phyloP scores from a whole-genome alignment of 2,888 invertebrate genomes.

The Drosophila phalerata region DNA sequence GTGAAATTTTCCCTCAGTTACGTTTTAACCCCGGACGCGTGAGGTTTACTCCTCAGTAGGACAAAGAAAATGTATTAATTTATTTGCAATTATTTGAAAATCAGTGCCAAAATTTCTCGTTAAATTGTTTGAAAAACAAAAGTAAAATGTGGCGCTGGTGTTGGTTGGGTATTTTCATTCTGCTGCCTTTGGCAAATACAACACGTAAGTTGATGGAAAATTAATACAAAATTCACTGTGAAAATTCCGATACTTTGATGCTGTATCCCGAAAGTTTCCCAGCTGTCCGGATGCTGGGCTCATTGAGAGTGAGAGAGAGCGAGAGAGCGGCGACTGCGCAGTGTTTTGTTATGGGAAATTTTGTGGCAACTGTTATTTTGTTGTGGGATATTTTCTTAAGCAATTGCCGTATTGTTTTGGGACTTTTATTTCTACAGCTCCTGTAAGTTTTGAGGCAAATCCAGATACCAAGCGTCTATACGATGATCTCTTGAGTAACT shows the following conservation, averaged over 20 bases:
- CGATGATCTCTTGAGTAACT: slow-evolving; percentile 97
- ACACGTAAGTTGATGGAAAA: slow-evolving; percentile 70
- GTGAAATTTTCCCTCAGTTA: slow-evolving; percentile 49
- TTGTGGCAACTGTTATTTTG: slow-evolving; percentile 18
- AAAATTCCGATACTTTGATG: slow-evolving; percentile 71
- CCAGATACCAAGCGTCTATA: slow-evolving; percentile 97
- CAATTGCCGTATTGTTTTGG: slow-evolving; percentile 22
- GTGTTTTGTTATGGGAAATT: slow-evolving; percentile 76
- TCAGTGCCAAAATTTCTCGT: neutral
- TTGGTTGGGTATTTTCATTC: slow-evolving; percentile 60
- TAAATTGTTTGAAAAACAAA: slow-evolving; percentile 10
- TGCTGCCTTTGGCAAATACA: slow-evolving; percentile 66
- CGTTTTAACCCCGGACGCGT: slow-evolving; percentile 32
- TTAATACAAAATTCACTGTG: slow-evolving; percentile 31
- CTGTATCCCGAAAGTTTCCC: slow-evolving; percentile 59
- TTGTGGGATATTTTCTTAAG: slow-evolving; percentile 40
- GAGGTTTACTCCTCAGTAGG: slow-evolving; percentile 34
- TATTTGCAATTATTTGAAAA: slow-evolving; percentile 2
- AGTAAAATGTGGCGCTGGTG: slow-evolving; percentile 67
- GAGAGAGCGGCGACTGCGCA: slow-evolving; percentile 57
- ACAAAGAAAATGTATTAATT: slow-evolving; percentile 27
- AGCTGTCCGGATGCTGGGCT: slow-evolving; percentile 61
- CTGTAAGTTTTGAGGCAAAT: slow-evolving; percentile 90
- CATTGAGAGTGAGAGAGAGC: slow-evolving; percentile 9
- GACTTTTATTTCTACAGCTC: slow-evolving; percentile 67